Conservation (phyloP, 1,140 invertebrate genomes). For the Riptortus pedestris region DNA sequence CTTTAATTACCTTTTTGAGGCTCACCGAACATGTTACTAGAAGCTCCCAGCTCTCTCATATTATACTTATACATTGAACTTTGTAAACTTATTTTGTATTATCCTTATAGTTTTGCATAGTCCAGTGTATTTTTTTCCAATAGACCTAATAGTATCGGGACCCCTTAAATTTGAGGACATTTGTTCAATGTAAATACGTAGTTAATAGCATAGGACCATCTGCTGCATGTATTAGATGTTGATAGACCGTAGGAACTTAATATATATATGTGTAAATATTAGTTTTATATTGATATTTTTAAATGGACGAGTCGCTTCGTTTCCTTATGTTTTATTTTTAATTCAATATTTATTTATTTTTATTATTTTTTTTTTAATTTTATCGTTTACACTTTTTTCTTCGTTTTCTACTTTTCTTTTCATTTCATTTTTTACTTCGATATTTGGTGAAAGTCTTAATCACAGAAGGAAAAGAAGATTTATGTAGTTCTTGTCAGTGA, state of each 20-base stretch:
- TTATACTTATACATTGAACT: not conserved
- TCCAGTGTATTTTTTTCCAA: no score
- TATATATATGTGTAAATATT: slow-evolving; percentile 10
- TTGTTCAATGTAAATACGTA: not conserved
- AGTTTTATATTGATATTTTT: not conserved
- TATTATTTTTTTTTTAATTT: not conserved
- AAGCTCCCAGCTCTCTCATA: not conserved
- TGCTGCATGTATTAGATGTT: slow-evolving; percentile 18
- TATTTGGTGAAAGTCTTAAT: not conserved
- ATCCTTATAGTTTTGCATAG: not conserved
- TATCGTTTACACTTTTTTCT: not conserved
- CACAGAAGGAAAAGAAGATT: no score
- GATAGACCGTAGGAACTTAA: slow-evolving; percentile 21
- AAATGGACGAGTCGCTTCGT: slow-evolving; percentile 19
- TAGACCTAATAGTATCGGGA: not conserved
- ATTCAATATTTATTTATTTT: slow-evolving; percentile 1
- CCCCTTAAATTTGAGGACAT: not conserved
- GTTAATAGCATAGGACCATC: not conserved
- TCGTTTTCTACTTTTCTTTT: not conserved
- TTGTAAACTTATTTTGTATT: not conserved
- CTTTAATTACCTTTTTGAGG: no score
- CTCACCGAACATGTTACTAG: not conserved
- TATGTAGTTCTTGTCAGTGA: no score
- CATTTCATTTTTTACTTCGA: not conserved
- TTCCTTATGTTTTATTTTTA: slow-evolving; percentile 15